Evolutionary conservation across 1,140 invertebrate genomes (phyloP), one percentile per base, ranked within the genome.

Genomic region (Conus betulinus): DNA sequence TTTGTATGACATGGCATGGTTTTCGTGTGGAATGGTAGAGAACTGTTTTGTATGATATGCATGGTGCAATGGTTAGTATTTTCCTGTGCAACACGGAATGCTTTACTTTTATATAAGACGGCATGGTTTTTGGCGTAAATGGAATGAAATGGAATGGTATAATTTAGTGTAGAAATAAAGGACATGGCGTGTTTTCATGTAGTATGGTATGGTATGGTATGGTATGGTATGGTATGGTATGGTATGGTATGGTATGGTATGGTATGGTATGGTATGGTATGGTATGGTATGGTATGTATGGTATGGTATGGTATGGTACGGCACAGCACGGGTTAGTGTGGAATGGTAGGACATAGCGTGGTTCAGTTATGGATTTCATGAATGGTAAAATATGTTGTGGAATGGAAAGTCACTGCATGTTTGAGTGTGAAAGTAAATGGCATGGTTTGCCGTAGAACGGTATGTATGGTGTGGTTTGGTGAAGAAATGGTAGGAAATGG

Each of bases 211-310:
- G 84, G 88, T 88, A 89, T 90, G 85, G 87, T 87, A 90, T 90
- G 85, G 88, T 87, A 87, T 91, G 89, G 89, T 76, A 90, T 91
- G 87, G 87, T 87, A 89, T 91, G 89, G 87, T 84, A 88, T 90
- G 87, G 89, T 85, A 90, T 91, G 87, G 87, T 89, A 89, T 90
- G 85, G 87, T 87, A 89, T 91, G 84, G 87, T 87, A 90, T 90
- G 84, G 84, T 86, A 89, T 90, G 85, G 85, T 91, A 90, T 91
- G 89, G 89, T 91, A 90, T 91, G 88, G 89, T 91, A 89, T 91
- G 90, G 89, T 90, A 90, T 90, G 88, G 89, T 91, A 91, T 90
- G 86, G 89, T 91, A 91, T 90, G 91, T 89, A 90, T 91, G 90
- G 89, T 90, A 90, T 91, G 67, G 89, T 91, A 89, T 91, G 74